Conservation (phyloP, 2,113 vertebrate genomes). For the Ophthalmolycus amberensis region DNA sequence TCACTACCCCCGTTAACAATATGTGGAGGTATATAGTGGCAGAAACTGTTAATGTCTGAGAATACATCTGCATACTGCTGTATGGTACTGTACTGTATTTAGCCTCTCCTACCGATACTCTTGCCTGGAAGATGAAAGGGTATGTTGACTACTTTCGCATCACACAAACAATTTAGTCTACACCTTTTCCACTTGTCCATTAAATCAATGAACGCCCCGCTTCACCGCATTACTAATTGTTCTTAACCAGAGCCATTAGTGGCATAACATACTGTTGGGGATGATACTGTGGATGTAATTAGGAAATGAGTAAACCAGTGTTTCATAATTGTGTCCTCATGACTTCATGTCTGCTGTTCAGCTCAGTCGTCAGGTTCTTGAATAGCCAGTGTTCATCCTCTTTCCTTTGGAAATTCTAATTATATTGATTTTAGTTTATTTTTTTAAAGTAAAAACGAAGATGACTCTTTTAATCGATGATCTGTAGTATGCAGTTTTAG, state of each 20-base stretch:
- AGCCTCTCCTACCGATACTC: background rate
- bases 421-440: background rate
- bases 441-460: background rate
- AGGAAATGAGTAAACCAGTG: conserved; percentile 10
- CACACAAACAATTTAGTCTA: background rate
- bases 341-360: background rate
- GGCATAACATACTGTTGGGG: background rate
- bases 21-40: background rate
- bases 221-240: conserved; percentile 20
- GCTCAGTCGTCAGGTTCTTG: background rate
- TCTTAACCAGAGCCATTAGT: conserved; percentile 35
- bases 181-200: background rate
- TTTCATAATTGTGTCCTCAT: conserved; percentile 2
- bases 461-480: background rate
- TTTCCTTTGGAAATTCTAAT: conserved; percentile 2
- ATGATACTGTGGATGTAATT: conserved; percentile 14
- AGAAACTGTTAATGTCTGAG: background rate
- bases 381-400: background rate
- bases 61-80: background rate
- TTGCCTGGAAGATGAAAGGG: background rate
- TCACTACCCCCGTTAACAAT: background rate
- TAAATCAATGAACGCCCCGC: conserved; percentile 27
- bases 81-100: background rate
- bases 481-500: background rate
- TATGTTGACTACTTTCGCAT: background rate